Percentiles rank a stretch among this genome's conserved stretches.
Conservation (phyloP, 92 coral and sea anemone species). For the Plumapathes pennacea region DNA sequence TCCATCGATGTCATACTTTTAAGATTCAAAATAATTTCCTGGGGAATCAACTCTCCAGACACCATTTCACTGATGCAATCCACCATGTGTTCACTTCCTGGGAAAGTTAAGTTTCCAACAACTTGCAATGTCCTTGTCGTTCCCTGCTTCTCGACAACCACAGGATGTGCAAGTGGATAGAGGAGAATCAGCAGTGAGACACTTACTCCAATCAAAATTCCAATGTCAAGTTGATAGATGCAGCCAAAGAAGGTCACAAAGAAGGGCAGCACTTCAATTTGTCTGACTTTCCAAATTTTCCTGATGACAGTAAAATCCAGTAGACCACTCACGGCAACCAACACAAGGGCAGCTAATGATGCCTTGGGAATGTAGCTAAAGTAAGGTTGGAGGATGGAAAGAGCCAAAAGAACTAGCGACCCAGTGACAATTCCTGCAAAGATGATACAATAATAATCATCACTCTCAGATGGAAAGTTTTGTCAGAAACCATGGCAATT, state of each 20-base stretch:
- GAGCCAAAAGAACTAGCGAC: slow-evolving; percentile 81
- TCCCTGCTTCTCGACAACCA: slow-evolving; percentile 42
- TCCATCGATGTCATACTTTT: slow-evolving; percentile 78
- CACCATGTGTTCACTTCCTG: slow-evolving; percentile 80
- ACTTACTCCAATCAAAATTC: slow-evolving; percentile 75
- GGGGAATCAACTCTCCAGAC: slow-evolving; percentile 68
- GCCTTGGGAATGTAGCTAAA: slow-evolving; percentile 96
- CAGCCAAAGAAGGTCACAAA: slow-evolving; percentile 84
- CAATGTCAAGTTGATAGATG: slow-evolving; percentile 89
- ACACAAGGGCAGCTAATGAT: slow-evolving; percentile 90
- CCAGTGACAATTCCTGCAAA: slow-evolving; percentile 87
- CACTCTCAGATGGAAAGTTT: too few species aligned
- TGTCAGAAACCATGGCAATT: too few species aligned
- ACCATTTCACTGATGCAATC: slow-evolving; percentile 61
- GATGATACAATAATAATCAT: too few species aligned
- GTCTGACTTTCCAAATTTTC: slow-evolving; percentile 86
- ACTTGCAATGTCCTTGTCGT: slow-evolving; percentile 63
- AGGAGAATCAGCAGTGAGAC: slow-evolving; percentile 74
- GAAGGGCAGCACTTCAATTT: slow-evolving; percentile 78
- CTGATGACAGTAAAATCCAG: slow-evolving; percentile 77
- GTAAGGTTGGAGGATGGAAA: slow-evolving; percentile 86
- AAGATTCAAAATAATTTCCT: slow-evolving; percentile 73
- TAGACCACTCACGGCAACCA: slow-evolving; percentile 88
- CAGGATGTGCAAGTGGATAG: slow-evolving; percentile 75
- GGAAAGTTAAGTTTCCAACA: slow-evolving; percentile 73